phyloP scores from a whole-genome alignment of 1,140 invertebrate genomes.

The Drosophila seguyi region DNA sequence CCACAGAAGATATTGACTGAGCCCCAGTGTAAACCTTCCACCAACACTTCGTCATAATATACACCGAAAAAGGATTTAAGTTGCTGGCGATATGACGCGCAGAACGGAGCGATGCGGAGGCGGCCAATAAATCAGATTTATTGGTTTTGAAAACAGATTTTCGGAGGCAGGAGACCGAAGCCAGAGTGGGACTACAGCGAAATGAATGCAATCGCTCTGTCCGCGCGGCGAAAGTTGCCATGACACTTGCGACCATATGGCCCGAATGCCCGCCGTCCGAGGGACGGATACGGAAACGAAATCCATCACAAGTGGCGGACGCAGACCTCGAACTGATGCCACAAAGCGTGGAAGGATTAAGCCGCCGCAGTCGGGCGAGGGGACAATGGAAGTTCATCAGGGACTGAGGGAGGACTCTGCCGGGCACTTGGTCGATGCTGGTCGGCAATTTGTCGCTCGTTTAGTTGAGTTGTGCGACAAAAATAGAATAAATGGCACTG shows the following conservation, averaged over 20 bases:
- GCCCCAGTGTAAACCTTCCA: slow-evolving; percentile 43
- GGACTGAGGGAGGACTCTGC: slow-evolving; percentile 1
- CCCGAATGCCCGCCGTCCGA: slow-evolving; percentile 37
- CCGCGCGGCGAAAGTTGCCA: slow-evolving; percentile 39
- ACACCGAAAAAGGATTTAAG: slow-evolving; percentile 27
- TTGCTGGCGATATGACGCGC: slow-evolving; percentile 2
- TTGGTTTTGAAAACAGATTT: slow-evolving; percentile 84
- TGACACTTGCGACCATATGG: slow-evolving; percentile 70
- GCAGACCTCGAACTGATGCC: slow-evolving; percentile 56
- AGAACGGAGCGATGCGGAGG: not conserved
- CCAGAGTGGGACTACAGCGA: slow-evolving; percentile 66
- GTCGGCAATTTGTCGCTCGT: slow-evolving; percentile 80
- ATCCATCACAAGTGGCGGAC: slow-evolving; percentile 70
- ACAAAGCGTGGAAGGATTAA: slow-evolving; percentile 81
- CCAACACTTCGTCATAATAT: slow-evolving; percentile 23
- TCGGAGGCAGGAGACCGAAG: slow-evolving; percentile 36
- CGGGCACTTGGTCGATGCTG: slow-evolving; percentile 37
- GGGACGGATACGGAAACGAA: slow-evolving; percentile 42
- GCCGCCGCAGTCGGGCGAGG: slow-evolving; percentile 40
- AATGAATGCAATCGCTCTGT: slow-evolving; percentile 35
- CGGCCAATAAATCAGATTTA: slow-evolving; percentile 82
- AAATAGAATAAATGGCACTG: slow-evolving; percentile 80
- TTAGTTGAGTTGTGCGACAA: slow-evolving; percentile 81
- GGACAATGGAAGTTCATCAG: slow-evolving; percentile 77
- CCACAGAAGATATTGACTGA: slow-evolving; percentile 27